Evolutionary conservation across 1,140 invertebrate genomes (phyloP), one percentile per base, ranked within the genome.

Genomic region (Aleiodes sp.): DNA sequence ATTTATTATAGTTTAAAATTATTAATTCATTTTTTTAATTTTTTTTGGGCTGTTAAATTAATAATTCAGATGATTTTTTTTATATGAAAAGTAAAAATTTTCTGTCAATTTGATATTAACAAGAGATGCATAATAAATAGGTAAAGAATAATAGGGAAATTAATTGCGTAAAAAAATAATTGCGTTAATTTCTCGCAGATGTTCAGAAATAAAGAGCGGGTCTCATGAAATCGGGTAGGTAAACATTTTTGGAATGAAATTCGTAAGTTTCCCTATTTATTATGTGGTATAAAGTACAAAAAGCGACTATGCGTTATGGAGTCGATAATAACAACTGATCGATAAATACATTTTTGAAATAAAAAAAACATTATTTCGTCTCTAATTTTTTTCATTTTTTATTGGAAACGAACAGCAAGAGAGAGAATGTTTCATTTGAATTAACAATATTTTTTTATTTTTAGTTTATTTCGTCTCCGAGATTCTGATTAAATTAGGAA

Each of bases 261-360:
- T 6, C 46, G 21, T 52, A 24, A 52, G 19, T 67, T 37, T 59
- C 65, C 57, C 35, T 39, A 39, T 67, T 59, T 59, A 67, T 67
- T 67, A 65, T 10, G 21, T 29, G 39, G 65, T 59, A 35, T 26
- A 52, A 39, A 24, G 14, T 65, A 65, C 64, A 65, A 65, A 65
- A 52, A 52, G 46, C 46, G 46, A 52, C 21, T 52, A 52, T 52
- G 46, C 33, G 28, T 65, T 56, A 26, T 33, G 43, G 28, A 52
- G 63, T 37, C 29, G 12, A 29, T 31, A 28, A 65, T 65, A 43
- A 41, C 29, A 65, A 16, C 43, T 65, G 64, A 31, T 52, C 46
- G 19, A 16, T n/a, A n/a, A 52, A 52, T 52, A 52, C 21, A 24
- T 24, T 52, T 21, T 21, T 24, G 21, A 52, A 52, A 52, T 52